A percentile compares a stretch with the other conserved stretches of the same genome.
These are phyloP conservation scores for Nomada ferruginata DNA, from an alignment of 2,888 invertebrate genomes.

Conservation along the genomic window DNA sequence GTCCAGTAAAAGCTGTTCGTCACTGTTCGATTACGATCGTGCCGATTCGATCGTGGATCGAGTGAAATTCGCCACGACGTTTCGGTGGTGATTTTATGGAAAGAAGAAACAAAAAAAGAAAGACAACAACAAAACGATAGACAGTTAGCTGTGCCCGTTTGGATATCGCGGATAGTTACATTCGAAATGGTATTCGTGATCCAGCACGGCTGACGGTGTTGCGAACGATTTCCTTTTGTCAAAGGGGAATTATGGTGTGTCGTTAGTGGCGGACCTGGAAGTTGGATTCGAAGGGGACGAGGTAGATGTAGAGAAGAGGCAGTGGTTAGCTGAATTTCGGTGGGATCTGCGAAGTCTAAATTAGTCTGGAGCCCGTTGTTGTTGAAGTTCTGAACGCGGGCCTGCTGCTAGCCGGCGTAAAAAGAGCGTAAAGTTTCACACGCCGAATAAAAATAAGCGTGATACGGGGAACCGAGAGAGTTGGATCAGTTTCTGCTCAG, in stretches of 20 bases:
- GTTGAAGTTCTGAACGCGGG: conserved; percentile 51
- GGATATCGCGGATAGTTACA: background rate
- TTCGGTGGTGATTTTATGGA: conserved; percentile 16
- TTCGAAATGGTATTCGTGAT: background rate
- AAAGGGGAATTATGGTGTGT: background rate
- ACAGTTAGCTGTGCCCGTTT: background rate
- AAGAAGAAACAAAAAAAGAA: background rate
- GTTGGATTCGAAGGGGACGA: background rate
- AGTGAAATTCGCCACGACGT: conserved; percentile 38
- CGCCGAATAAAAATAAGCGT: conserved; percentile 62
- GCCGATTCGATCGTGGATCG: conserved; percentile 17
- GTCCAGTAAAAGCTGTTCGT: background rate
- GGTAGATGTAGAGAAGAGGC: background rate
- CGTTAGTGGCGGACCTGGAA: background rate
- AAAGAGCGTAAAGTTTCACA: conserved; percentile 59
- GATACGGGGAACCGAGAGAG: conserved; percentile 53
- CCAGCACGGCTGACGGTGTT: background rate
- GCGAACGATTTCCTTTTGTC: background rate
- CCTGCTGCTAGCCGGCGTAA: conserved; percentile 51
- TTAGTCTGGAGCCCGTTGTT: conserved; percentile 65
- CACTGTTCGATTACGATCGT: background rate
- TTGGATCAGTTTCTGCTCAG: conserved; percentile 37
- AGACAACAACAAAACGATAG: too few species aligned
- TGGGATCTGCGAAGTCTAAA: conserved; percentile 58
- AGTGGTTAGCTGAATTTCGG: conserved; percentile 39